phyloP scores from a whole-genome alignment of 2,888 invertebrate species.

The Spilosoma lubricipeda region DNA sequence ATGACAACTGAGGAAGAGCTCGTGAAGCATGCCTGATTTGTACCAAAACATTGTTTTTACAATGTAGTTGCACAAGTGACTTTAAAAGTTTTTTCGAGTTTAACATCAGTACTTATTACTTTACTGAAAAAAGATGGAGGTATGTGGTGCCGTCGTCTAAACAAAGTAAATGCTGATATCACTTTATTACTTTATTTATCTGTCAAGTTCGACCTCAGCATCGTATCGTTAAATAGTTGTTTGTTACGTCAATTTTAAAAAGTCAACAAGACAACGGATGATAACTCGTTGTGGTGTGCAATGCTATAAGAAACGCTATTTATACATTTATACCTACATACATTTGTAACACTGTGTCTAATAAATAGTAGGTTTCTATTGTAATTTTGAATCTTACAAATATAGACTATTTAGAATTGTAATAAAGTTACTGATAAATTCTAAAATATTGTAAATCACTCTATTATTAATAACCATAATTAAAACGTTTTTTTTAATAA shows the following conservation, averaged over 20 bases:
- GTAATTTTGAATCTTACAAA: too few species aligned
- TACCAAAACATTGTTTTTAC: constrained; percentile 52
- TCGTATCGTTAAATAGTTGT: neutral
- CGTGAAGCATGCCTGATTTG: constrained; percentile 71
- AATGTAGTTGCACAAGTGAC: constrained; percentile 54
- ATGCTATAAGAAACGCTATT: too few species aligned
- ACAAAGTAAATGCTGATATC: constrained; percentile 2
- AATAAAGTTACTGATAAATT: too few species aligned
- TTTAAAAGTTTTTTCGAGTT: constrained; percentile 56
- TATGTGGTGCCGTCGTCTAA: neutral
- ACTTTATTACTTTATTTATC: neutral
- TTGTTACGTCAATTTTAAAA: neutral
- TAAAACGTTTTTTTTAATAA: too few species aligned
- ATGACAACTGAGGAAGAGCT: constrained; percentile 74
- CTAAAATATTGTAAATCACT: too few species aligned
- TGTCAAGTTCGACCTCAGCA: neutral
- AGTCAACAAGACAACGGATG: neutral
- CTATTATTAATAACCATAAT: too few species aligned
- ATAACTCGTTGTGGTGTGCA: neutral
- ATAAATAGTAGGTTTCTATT: too few species aligned
- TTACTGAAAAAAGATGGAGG: neutral
- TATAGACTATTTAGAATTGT: too few species aligned
- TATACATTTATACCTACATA: too few species aligned
- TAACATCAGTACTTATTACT: neutral
- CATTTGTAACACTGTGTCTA: too few species aligned